Conservation (phyloP, 2,888 invertebrate species). For the Epinotia bilunana region DNA sequence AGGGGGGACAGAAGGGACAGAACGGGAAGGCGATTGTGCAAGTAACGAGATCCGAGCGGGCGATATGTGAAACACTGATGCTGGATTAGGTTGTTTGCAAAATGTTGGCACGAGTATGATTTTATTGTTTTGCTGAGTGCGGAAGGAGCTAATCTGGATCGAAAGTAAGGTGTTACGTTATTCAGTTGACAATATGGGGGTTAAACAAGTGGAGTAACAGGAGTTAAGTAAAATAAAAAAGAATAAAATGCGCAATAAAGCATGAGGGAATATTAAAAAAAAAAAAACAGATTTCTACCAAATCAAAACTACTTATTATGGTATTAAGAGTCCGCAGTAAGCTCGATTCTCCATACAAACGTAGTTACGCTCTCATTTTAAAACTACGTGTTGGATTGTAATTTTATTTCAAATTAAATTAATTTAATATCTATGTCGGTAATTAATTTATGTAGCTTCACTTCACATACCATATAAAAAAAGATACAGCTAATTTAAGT, state of each 20-base stretch:
- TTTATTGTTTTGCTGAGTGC: constrained; percentile 18
- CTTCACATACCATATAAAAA: too few species aligned
- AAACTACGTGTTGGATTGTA: too few species aligned
- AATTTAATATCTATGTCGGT: too few species aligned
- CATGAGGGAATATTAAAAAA: background rate
- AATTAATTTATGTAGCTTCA: too few species aligned
- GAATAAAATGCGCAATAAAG: background rate
- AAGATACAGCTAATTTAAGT: too few species aligned
- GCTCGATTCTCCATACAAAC: too few species aligned
- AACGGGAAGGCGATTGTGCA: constrained; percentile 56
- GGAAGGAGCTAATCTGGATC: constrained; percentile 12
- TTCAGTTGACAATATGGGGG: constrained; percentile 4
- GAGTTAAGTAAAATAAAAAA: too few species aligned
- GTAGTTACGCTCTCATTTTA: too few species aligned
- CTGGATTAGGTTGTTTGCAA: constrained; percentile 16
- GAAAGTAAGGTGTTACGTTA: constrained; percentile 31
- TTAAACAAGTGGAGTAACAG: background rate
- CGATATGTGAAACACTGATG: constrained; percentile 26
- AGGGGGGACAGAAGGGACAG: constrained; percentile 66
- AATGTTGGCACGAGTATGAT: constrained; percentile 16
- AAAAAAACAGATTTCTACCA: background rate
- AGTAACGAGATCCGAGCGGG: constrained; percentile 48
- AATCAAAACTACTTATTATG: background rate
- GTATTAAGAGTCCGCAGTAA: too few species aligned
- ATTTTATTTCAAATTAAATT: too few species aligned